These are phyloP conservation scores for Mesembrinibis cayennensis DNA, from an alignment of 2,113 vertebrate species.

Conservation along the genomic window DNA sequence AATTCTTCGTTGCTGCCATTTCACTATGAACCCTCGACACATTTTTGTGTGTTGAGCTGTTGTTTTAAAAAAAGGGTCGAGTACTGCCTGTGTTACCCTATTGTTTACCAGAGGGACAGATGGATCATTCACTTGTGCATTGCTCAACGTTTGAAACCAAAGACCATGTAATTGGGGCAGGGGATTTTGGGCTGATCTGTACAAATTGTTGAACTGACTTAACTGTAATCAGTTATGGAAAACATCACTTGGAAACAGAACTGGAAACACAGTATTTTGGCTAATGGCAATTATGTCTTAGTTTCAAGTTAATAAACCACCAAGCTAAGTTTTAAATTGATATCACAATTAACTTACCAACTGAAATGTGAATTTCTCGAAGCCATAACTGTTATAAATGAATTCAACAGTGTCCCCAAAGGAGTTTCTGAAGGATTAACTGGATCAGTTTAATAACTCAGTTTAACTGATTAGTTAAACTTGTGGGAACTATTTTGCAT, in stretches of 20 bases:
- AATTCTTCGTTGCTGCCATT: neutral
- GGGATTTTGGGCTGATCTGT: neutral
- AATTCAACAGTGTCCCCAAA: neutral
- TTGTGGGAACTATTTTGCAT: neutral
- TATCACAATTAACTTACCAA: neutral
- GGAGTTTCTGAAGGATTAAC: neutral
- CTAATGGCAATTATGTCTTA: neutral
- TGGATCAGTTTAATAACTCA: neutral
- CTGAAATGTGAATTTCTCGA: neutral
- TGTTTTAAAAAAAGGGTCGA: neutral
- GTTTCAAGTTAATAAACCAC: neutral
- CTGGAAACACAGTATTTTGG: neutral
- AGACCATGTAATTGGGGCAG: neutral
- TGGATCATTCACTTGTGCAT: neutral
- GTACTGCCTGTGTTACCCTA: neutral
- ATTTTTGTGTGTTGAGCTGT: neutral
- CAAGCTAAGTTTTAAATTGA: neutral
- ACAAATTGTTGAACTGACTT: neutral
- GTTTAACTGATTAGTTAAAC: neutral
- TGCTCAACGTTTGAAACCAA: neutral
- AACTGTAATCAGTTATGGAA: neutral
- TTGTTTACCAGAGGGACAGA: neutral
- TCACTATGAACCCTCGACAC: neutral
- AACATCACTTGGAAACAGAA: neutral
- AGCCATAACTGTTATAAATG: neutral